Evolutionary conservation across 2,888 invertebrate species (phyloP).

Genomic region (Ornithoptera alexandrae): DNA sequence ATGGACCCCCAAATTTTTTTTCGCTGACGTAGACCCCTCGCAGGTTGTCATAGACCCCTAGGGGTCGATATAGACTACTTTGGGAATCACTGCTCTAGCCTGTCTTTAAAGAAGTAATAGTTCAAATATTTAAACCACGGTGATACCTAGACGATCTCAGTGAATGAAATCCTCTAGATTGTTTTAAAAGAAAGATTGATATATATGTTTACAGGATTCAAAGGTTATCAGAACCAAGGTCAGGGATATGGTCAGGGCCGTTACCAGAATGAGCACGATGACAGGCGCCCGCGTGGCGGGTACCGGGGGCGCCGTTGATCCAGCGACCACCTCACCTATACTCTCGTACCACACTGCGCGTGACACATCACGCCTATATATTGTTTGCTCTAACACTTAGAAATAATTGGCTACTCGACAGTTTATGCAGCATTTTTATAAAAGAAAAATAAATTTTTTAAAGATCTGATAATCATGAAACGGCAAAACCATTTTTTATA

Average conservation of each 20-base stretch:
- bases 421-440: too few species aligned
- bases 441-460: too few species aligned
- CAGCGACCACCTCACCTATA: not conserved
- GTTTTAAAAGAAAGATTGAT: not conserved
- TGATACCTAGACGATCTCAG: not conserved
- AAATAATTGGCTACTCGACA: too few species aligned
- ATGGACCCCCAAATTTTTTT: too few species aligned
- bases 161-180: not conserved
- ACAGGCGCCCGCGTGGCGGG: slow-evolving; percentile 55
- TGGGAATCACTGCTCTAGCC: too few species aligned
- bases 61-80: too few species aligned
- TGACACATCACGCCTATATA: not conserved
- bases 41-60: too few species aligned
- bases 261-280: slow-evolving; percentile 72
- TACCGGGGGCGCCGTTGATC: slow-evolving; percentile 51
- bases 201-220: slow-evolving; percentile 33
- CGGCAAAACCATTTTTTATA: too few species aligned
- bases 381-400: not conserved
- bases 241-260: slow-evolving; percentile 37
- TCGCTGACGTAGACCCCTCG: too few species aligned
- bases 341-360: not conserved
- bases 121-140: too few species aligned
- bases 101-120: too few species aligned
- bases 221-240: slow-evolving; percentile 38
- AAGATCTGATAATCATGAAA: too few species aligned